Conservation (phyloP, 1,140 invertebrate species). For the Diuraphis noxia region DNA sequence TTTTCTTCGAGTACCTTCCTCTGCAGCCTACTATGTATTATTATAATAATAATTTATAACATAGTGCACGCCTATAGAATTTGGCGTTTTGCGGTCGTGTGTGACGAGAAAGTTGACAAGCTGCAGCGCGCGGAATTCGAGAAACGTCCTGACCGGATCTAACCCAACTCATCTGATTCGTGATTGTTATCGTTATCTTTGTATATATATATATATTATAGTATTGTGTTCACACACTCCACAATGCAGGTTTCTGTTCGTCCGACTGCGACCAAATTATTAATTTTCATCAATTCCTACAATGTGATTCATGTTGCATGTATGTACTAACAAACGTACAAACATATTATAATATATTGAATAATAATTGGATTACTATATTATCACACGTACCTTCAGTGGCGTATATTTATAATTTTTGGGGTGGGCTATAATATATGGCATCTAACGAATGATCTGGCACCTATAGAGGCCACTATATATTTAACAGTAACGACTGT, state of each 20-base stretch:
- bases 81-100: background rate
- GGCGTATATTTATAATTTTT: too few relatives aligned
- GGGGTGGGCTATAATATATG: too few relatives aligned
- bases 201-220: background rate
- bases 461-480: too few relatives aligned
- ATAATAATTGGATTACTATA: too few relatives aligned
- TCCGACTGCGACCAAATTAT: background rate
- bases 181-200: background rate
- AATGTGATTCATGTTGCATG: background rate
- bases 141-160: constrained; percentile 22
- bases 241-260: background rate
- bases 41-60: background rate
- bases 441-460: too few relatives aligned
- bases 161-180: constrained; percentile 7
- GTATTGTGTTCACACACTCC: too few relatives aligned
- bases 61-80: background rate
- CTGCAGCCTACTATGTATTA: background rate
- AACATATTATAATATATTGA: too few relatives aligned
- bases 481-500: too few relatives aligned
- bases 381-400: too few relatives aligned
- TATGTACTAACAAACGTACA: background rate
- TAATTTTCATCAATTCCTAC: background rate
- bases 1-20: background rate
- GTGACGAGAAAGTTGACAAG: constrained; percentile 7
- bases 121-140: background rate